phyloP scores from a whole-genome alignment of 1,140 invertebrate species.

The Papilio aristodemus region DNA sequence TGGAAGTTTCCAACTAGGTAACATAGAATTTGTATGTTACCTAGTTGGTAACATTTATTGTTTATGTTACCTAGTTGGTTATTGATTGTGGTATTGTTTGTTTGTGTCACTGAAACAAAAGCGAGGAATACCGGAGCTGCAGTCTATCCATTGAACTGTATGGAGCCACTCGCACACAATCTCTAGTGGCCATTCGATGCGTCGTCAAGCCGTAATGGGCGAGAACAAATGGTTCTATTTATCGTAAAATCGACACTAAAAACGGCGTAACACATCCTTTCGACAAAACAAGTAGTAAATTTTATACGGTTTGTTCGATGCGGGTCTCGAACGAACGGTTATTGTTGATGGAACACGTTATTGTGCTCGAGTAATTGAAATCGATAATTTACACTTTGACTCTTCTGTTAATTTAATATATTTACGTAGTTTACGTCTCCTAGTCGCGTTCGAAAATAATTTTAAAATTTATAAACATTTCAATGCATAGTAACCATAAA shows the following conservation, averaged over 20 bases:
- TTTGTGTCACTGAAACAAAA: conserved; percentile 43
- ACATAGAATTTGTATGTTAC: no score
- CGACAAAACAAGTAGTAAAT: conserved; percentile 56
- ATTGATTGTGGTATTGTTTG: conserved; percentile 35
- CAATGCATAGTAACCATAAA: no score
- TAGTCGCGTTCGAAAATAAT: not conserved
- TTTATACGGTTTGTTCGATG: conserved; percentile 44
- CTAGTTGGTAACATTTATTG: no score
- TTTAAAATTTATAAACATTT: not conserved
- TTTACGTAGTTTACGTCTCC: not conserved
- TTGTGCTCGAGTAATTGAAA: conserved; percentile 35
- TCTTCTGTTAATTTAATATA: not conserved
- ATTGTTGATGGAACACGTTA: conserved; percentile 36
- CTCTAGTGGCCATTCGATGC: conserved; percentile 60
- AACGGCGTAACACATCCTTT: conserved; percentile 59
- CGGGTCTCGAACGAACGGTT: conserved; percentile 36
- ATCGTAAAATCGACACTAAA: conserved; percentile 70
- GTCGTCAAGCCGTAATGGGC: conserved; percentile 57
- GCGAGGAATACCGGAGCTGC: conserved; percentile 44
- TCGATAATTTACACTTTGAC: conserved; percentile 36
- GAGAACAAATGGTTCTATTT: conserved; percentile 63
- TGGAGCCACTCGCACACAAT: conserved; percentile 43
- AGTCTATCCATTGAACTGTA: conserved; percentile 45
- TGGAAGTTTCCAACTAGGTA: no score
- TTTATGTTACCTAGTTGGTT: conserved; percentile 12